Base-by-base conservation (phyloP, 2,888 invertebrate species). In the Pheosia tremula region DNA sequence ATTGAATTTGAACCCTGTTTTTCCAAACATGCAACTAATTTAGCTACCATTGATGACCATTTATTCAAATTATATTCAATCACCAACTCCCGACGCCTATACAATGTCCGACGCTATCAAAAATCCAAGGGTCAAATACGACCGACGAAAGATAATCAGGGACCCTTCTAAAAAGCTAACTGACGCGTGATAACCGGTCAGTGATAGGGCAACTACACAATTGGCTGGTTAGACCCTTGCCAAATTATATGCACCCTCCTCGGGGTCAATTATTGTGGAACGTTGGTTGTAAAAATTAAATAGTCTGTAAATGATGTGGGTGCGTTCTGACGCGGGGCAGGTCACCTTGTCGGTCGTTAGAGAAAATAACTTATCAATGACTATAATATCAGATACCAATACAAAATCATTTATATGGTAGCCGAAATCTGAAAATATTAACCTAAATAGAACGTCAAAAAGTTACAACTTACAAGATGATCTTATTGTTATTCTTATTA, bases 151-250 rank as follows among this genome's bases (percentile, higher is more conserved):
- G 71, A 70, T 66, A 76, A 68, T 63, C 56, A 61, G 50, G 64
- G 56, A 69, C 73, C 77, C 72, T 74, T 71, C 68, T 78, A 78
- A 75, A 75, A 72, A 71, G 77, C 67, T 70, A 69, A 78, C 71
- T 76, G 77, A 74, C 74, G 75, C 77, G 73, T 69, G 69, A 72
- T 77, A 77, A 75, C 73, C 72, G 75, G 74, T 68, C 68, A 72
- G 72, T 70, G 75, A 72, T 72, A 64, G 68, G 61, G 59, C 39
- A 55, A 66, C 66, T 69, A 63, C 57, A 61, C 68, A 69, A 66
- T 65, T 62, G 68, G 55, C 55, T 39, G 39, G 55, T 39, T 13
- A n/a, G 69, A 66, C 71, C 72, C 72, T 61, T 13, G 55, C 55
- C 13, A 9, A 60, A 56, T 24, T 24, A 2, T 39, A 24, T 56